Conservation (phyloP, 2,113 vertebrate genomes). For the Emydura subglobosa region DNA sequence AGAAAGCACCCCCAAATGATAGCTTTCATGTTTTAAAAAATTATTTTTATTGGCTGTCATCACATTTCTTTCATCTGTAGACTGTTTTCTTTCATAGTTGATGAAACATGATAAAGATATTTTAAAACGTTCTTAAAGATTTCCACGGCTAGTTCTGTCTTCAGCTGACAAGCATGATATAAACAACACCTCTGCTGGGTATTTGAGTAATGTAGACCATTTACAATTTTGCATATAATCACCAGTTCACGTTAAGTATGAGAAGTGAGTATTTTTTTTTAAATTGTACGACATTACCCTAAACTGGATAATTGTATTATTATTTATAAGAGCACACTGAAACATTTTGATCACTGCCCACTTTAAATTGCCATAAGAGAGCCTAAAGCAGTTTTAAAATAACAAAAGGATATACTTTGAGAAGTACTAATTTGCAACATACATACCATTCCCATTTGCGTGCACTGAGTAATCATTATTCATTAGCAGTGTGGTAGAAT, state of each 20-base stretch:
- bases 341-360: constrained; percentile 19
- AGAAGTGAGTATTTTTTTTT: constrained; percentile 1
- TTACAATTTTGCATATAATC: neutral
- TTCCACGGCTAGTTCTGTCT: neutral
- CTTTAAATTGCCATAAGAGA: constrained; percentile 14
- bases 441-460: constrained; percentile 82
- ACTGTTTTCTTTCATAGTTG: neutral
- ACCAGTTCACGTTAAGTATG: neutral
- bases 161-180: neutral
- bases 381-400: constrained; percentile 22
- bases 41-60: neutral
- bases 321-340: neutral
- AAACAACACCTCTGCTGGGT: neutral
- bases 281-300: neutral
- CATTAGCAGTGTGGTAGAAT: constrained; percentile 83
- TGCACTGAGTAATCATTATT: constrained; percentile 82
- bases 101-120: neutral
- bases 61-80: neutral
- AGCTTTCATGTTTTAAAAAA: neutral
- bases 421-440: constrained; percentile 30
- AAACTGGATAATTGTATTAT: neutral
- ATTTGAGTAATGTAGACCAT: neutral
- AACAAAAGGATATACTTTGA: constrained; percentile 35
- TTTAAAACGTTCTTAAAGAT: neutral
- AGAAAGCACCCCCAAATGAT: neutral